A percentile compares a stretch with the other conserved stretches of the same genome.
Evolutionary conservation across 2,888 invertebrate species (phyloP).

Genomic region (Apamea crenata): DNA sequence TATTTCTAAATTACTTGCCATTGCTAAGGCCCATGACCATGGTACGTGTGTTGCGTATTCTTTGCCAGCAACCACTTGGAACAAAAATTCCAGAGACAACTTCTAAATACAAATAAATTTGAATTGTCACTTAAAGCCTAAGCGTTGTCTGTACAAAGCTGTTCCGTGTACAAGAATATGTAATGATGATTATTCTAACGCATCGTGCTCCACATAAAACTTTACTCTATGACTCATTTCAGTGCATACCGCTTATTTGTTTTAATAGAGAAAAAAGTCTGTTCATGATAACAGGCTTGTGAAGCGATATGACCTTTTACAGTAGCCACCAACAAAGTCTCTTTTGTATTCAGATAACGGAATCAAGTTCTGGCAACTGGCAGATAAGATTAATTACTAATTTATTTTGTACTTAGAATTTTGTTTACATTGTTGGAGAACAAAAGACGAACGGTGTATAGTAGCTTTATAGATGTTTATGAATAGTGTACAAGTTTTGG

Average conservation of each 20-base stretch:
- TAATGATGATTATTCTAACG: slow-evolving; percentile 18
- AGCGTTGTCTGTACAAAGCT: not conserved
- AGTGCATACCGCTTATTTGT: slow-evolving; percentile 16
- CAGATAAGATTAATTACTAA: slow-evolving; percentile 44
- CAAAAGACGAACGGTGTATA: slow-evolving; percentile 19
- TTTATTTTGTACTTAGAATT: slow-evolving; percentile 43
- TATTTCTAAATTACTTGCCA: not conserved
- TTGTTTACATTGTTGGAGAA: slow-evolving; percentile 24
- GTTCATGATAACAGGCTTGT: slow-evolving; percentile 47
- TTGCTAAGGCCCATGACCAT: no score
- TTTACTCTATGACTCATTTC: slow-evolving; percentile 18
- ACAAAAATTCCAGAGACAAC: no score
- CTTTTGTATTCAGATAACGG: slow-evolving; percentile 61
- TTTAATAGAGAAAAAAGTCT: slow-evolving; percentile 37
- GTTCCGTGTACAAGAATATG: not conserved
- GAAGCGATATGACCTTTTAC: slow-evolving; percentile 49
- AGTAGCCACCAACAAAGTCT: slow-evolving; percentile 50
- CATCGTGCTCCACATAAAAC: not conserved
- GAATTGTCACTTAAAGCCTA: not conserved
- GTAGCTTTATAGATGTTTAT: slow-evolving; percentile 15
- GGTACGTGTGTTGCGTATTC: not conserved
- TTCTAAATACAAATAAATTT: no score
- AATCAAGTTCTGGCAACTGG: slow-evolving; percentile 56
- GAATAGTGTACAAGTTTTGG: not conserved
- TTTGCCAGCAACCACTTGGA: not conserved